Conservation (phyloP, 2,113 vertebrate species). For the Pluvialis apricaria region DNA sequence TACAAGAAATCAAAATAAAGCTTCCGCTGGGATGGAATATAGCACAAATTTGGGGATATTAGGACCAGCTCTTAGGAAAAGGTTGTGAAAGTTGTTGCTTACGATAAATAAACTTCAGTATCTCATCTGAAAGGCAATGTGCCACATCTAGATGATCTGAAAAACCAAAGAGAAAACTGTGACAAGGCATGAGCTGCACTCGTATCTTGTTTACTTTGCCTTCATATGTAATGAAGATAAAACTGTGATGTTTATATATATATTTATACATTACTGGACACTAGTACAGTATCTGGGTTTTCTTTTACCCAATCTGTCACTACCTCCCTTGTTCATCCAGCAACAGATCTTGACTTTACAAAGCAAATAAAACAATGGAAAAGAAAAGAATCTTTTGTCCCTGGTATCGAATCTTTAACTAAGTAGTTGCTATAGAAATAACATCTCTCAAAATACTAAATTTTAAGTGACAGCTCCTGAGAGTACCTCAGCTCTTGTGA, state of each 20-base stretch:
- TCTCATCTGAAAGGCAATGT: neutral
- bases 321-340: neutral
- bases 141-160: neutral
- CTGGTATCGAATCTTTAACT: neutral
- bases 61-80: neutral
- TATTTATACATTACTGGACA: neutral
- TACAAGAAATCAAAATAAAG: neutral
- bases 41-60: neutral
- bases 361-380: neutral
- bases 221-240: neutral
- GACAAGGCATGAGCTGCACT: neutral
- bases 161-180: neutral
- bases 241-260: neutral
- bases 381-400: neutral
- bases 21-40: neutral
- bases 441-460: neutral
- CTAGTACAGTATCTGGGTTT: neutral
- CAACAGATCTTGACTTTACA: neutral
- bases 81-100: neutral
- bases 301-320: neutral
- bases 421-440: slow-evolving; percentile 7
- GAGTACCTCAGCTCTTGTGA: neutral
- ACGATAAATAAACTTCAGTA: neutral
- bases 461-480: neutral
- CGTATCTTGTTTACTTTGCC: neutral